Conservation (phyloP, 2,888 invertebrate genomes). For the Volucella inanis region DNA sequence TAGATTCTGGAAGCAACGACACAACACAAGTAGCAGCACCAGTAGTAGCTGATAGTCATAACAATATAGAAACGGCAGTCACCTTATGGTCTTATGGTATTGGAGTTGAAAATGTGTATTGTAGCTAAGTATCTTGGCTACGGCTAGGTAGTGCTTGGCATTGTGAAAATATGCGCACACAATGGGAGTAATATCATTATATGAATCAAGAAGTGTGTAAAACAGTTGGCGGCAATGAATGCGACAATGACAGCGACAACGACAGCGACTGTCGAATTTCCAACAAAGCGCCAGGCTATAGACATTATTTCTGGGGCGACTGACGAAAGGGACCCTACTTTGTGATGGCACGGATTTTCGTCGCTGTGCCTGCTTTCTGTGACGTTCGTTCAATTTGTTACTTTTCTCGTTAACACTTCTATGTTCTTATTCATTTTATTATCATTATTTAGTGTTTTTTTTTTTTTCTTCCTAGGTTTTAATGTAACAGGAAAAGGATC, state of each 20-base stretch:
- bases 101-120: conserved; percentile 42
- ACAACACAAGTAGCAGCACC: conserved; percentile 21
- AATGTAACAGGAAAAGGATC: conserved; percentile 71
- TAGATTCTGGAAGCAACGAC: neutral
- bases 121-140: conserved; percentile 61
- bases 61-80: conserved; percentile 24
- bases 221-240: conserved; percentile 60
- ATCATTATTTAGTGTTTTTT: conserved; percentile 52
- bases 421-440: conserved; percentile 7
- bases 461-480: conserved; percentile 21
- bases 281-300: conserved; percentile 58
- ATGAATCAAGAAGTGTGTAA: conserved; percentile 58
- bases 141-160: conserved; percentile 45
- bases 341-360: conserved; percentile 64
- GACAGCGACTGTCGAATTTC: conserved; percentile 43
- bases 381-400: conserved; percentile 69
- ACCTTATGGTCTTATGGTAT: conserved; percentile 44
- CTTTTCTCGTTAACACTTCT: conserved; percentile 26
- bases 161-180: conserved; percentile 57
- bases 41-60: conserved; percentile 40
- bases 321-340: conserved; percentile 64
- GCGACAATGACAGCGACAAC: conserved; percentile 22
- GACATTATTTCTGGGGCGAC: conserved; percentile 53
- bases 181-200: conserved; percentile 73
- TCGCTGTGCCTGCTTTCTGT: conserved; percentile 54